phyloP scores from a whole-genome alignment of 2,888 invertebrate species.

The Eubasilissa splendida region DNA sequence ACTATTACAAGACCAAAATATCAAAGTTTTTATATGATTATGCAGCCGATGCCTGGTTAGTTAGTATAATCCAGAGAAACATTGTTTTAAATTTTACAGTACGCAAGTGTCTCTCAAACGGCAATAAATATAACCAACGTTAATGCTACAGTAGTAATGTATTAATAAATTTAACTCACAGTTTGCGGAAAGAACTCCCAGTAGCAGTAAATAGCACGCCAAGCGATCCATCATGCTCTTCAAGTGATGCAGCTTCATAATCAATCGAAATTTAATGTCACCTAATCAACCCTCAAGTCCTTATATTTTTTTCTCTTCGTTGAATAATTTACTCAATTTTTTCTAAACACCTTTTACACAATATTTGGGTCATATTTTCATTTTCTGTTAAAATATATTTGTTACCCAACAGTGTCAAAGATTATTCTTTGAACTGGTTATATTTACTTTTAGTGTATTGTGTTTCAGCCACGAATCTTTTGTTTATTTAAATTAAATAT shows the following conservation, averaged over 20 bases:
- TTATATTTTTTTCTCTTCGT: neutral
- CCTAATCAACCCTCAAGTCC: neutral
- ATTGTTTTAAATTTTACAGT: too few relatives aligned
- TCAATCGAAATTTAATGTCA: slow-evolving; percentile 13
- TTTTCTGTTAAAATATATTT: neutral
- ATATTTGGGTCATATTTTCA: slow-evolving; percentile 24
- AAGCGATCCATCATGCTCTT: slow-evolving; percentile 38
- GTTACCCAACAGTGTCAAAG: slow-evolving; percentile 2
- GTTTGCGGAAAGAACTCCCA: slow-evolving; percentile 41
- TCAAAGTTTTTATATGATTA: too few relatives aligned
- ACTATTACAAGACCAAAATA: too few relatives aligned
- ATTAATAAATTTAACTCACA: slow-evolving; percentile 37
- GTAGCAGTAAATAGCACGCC: slow-evolving; percentile 43
- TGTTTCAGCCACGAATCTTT: neutral
- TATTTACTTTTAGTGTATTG: too few relatives aligned
- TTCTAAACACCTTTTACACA: neutral
- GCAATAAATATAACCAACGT: too few relatives aligned
- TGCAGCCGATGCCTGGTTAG: too few relatives aligned
- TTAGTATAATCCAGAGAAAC: too few relatives aligned
- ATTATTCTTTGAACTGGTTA: too few relatives aligned
- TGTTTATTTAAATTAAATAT: slow-evolving; percentile 12
- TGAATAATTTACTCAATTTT: neutral
- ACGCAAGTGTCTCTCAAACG: too few relatives aligned
- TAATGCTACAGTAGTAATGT: too few relatives aligned
- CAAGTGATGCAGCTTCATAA: slow-evolving; percentile 36